phyloP scores from a whole-genome alignment of 2,888 invertebrate genomes.

The Himalopsyche tibetana region DNA sequence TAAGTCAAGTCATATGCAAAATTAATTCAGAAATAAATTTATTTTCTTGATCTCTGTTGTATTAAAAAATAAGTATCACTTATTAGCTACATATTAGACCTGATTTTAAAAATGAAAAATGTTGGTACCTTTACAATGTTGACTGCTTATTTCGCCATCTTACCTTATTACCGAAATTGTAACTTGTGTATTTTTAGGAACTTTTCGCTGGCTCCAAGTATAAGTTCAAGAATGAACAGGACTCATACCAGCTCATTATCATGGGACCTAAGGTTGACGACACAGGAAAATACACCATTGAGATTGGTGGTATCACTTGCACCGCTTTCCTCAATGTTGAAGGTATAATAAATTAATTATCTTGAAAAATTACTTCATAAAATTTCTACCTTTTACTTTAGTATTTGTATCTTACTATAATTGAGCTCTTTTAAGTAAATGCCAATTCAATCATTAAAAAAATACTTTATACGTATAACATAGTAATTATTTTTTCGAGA shows the following conservation, averaged over 20 bases:
- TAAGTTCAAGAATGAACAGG: constrained; percentile 95
- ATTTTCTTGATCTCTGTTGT: background rate
- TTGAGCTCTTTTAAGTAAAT: no score
- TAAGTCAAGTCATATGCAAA: no score
- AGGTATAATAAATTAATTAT: constrained; percentile 72
- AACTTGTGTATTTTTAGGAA: constrained; percentile 80
- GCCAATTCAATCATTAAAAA: no score
- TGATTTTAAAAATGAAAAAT: no score
- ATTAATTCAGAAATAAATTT: background rate
- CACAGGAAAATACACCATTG: constrained; percentile 96
- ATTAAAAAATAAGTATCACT: no score
- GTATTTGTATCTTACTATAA: no score
- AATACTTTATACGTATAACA: no score
- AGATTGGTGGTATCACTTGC: constrained; percentile 92
- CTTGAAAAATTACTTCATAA: no score
- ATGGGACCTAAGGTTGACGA: constrained; percentile 96
- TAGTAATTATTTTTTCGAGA: no score
- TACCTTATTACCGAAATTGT: no score
- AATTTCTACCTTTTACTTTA: no score
- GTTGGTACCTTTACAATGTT: background rate
- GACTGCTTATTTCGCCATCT: background rate
- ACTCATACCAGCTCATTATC: constrained; percentile 93
- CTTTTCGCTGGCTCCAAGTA: constrained; percentile 97
- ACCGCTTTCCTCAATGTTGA: constrained; percentile 96
- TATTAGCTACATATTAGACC: no score